Percentiles rank a stretch among this genome's conserved stretches.
Conservation (phyloP, 2,113 vertebrate species). For the Atherinomorus stipes region DNA sequence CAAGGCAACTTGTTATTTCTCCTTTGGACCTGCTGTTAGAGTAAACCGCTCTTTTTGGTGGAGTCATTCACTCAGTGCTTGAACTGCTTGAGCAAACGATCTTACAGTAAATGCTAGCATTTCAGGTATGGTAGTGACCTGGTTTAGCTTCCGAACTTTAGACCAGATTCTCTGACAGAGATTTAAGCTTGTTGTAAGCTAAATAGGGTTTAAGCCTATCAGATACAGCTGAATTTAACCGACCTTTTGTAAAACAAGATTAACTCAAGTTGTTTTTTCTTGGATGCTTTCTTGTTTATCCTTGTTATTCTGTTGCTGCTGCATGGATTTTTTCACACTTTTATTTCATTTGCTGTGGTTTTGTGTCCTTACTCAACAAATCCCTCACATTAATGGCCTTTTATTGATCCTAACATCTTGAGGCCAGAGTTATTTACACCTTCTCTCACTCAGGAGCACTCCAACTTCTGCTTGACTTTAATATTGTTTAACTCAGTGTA, state of each 20-base stretch:
- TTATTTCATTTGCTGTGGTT: neutral
- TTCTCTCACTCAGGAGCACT: conserved; percentile 45
- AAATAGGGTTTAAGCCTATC: conserved; percentile 1
- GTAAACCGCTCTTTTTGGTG: neutral
- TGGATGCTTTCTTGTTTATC: neutral
- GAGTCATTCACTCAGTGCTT: neutral
- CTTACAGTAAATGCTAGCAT: neutral
- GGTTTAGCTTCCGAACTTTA: neutral
- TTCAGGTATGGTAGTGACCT: neutral
- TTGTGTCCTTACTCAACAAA: conserved; percentile 18
- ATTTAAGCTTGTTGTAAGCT: neutral
- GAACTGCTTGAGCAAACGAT: neutral
- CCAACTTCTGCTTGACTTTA: conserved; percentile 30
- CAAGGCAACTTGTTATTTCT: neutral
- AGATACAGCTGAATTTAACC: neutral
- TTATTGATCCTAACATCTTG: conserved; percentile 42
- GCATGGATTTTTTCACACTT: neutral
- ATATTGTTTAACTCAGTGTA: conserved; percentile 29
- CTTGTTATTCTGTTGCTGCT: neutral
- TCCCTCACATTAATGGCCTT: conserved; percentile 18
- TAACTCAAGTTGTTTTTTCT: neutral
- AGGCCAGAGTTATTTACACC: conserved; percentile 19
- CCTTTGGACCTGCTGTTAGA: neutral
- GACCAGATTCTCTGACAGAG: neutral
- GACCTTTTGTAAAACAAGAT: neutral